Evolutionary conservation across 2,888 invertebrate genomes (phyloP), one percentile per base, ranked within the genome.

Genomic region (Meloe dianella): DNA sequence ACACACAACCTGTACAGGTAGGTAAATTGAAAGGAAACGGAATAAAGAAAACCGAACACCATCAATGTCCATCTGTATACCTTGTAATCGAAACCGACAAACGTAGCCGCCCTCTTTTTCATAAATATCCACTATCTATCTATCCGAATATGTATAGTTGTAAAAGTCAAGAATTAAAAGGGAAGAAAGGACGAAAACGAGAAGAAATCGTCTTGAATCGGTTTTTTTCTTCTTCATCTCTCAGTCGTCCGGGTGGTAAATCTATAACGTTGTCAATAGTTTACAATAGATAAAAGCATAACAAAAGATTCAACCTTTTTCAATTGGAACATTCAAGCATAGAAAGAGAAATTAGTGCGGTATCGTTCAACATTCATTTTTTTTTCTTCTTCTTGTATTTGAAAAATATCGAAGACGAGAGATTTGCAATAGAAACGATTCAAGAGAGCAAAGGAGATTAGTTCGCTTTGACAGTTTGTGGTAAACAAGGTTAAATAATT

Each of bases 401-500:
- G 3, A n/a, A 12, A 35, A 35, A 12, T 41, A 6, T 20, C n/a
- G 20, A 9, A 41, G 6, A 47, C 17, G 38, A 38, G 38, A 41
- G 10, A n/a, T 41, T 47, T 47, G 47, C 47, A 20, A 47, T 67
- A 64, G 65, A 65, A 60, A 27, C 32, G 58, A n/a, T n/a, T 54
- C 32, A 63, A 14, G 35, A 10, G n/a, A 24, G 47, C 69, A 75
- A 77, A 80, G 78, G 75, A 80, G 83, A 83, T 83, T 83, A 82
- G 82, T 80, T 76, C 77, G 81, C 82, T 83, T 81, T 83, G 82
- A 82, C 83, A 83, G 80, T 78, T 82, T 83, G 82, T 76, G 83
- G 83, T 82, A 81, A 83, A 82, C 81, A 83, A 82, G 82, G 82
- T 78, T 82, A 82, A 80, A 79, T 82, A 80, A 82, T 82, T 82